Evolutionary conservation across 2,797 vertebrate species (phyloP).

Genomic region (Aythya fuligula): DNA sequence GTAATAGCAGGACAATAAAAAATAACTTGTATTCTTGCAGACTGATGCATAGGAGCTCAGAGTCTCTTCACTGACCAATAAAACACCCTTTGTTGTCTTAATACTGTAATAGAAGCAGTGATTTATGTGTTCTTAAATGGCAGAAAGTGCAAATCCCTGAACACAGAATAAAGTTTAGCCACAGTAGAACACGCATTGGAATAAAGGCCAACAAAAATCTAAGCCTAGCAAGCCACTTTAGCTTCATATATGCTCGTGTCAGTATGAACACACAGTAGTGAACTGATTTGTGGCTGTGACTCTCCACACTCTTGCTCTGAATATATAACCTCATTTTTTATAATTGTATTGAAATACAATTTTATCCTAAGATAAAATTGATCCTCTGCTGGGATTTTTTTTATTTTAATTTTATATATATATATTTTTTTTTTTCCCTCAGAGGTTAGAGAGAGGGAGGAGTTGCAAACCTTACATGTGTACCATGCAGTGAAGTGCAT

Average conservation of each 20-base stretch:
- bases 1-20: neutral
- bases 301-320: neutral
- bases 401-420: neutral
- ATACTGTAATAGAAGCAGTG: neutral
- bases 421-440: neutral
- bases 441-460: neutral
- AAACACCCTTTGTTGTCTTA: slow-evolving; percentile 25
- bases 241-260: neutral
- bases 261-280: neutral
- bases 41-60: neutral
- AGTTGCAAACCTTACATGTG: neutral
- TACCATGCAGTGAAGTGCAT: neutral
- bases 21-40: neutral
- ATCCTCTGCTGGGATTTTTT: neutral
- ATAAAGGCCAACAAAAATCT: slow-evolving; percentile 16
- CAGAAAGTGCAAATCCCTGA: neutral
- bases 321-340: neutral
- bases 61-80: neutral
- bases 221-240: slow-evolving; percentile 33
- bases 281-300: neutral
- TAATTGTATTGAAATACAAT: neutral
- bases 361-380: neutral
- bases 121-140: neutral
- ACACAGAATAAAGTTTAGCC: neutral
- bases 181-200: neutral